Evolutionary conservation across 2,113 vertebrate species (phyloP).

Genomic region (Cryptomyrus ogoouensis): DNA sequence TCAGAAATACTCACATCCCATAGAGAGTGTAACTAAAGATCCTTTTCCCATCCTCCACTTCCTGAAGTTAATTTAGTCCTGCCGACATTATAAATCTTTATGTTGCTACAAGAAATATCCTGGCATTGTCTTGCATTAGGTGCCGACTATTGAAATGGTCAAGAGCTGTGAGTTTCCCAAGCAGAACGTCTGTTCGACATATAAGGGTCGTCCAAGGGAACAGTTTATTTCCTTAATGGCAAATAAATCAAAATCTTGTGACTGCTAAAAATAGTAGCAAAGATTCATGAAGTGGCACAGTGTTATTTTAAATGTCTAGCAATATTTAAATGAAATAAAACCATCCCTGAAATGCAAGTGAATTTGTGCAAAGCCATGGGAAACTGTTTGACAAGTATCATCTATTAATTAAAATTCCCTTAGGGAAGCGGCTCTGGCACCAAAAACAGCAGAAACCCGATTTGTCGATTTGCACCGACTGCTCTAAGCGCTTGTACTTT

Average conservation of each 20-base stretch:
- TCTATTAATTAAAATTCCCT: background rate
- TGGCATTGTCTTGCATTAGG: background rate
- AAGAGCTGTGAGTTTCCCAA: background rate
- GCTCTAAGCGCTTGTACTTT: background rate
- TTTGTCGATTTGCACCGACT: background rate
- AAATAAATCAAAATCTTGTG: background rate
- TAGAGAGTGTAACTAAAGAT: background rate
- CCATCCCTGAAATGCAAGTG: background rate
- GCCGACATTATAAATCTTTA: background rate
- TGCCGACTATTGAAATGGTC: background rate
- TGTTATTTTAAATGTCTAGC: background rate
- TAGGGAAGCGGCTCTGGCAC: background rate
- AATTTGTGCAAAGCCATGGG: background rate
- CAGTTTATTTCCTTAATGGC: background rate
- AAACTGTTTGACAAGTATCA: background rate
- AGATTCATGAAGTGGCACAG: background rate
- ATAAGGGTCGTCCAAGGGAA: background rate
- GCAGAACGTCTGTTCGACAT: background rate
- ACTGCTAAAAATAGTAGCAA: background rate
- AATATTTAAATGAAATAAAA: background rate
- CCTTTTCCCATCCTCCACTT: background rate
- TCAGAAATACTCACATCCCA: background rate
- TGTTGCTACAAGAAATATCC: background rate
- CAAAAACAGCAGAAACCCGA: background rate
- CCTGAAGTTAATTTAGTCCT: slow-evolving; percentile 7